Evolutionary conservation across 2,797 vertebrate species (phyloP), one percentile per base, ranked within the genome.

Genomic region (Balearica regulorum): DNA sequence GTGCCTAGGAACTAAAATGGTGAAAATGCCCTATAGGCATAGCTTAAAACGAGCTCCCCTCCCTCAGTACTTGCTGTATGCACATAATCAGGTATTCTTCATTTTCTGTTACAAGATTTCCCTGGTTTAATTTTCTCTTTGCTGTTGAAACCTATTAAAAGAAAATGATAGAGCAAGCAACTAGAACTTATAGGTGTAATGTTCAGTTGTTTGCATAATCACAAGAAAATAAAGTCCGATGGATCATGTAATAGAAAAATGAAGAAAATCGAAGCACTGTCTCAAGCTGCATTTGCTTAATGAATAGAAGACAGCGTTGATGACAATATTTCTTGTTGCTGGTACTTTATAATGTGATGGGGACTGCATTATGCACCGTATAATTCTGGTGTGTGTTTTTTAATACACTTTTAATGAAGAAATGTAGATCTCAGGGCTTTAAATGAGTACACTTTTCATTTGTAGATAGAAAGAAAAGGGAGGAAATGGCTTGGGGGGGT

Each of bases 101-200:
- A 81, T 89, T 92, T 96, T 77, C 73, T 93, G 19, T 48, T 78
- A 44, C 71, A 83, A 80, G 57, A 69, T 83, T 95, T 85, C 26
- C 57, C 20, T 44, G 55, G 78, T 80, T 93, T 95, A 87, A 95
- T 95, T 94, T 95, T 94, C 81, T 93, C 64, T 81, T 94, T 90
- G 84, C 31, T 69, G n/a, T 77, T 80, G 86, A 92, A 95, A 92
- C 35, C 81, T 94, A 95, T 95, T 93, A 95, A 95, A 95, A 87
- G 37, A 80, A 97, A 95, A 93, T 80, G 57, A 92, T 51, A 35
- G 57, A 91, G 76, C 78, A 85, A 93, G 81, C 86, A 81, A 58
- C 65, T 87, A 92, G 80, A 95, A 93, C 49, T 85, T 92, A 95
- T 20, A 87, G 43, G 57, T 78, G n/a, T 46, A 87, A 87, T 44